Percentiles rank a stretch among this genome's conserved stretches.
These are phyloP conservation scores for Megaleporinus macrocephalus DNA, from an alignment of 2,113 vertebrate species.

Conservation along the genomic window DNA sequence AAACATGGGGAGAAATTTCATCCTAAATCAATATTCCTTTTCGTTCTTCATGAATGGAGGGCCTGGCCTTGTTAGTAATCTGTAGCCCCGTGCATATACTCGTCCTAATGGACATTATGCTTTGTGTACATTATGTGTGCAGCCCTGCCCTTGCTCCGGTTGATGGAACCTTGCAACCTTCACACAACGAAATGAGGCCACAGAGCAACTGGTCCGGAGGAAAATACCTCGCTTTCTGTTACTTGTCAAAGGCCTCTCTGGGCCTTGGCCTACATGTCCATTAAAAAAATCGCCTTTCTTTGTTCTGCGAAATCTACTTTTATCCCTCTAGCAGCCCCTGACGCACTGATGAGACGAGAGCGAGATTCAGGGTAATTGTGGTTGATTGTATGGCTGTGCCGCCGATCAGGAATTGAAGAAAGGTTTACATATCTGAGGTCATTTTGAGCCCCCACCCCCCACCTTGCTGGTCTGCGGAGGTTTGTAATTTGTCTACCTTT, in stretches of 20 bases:
- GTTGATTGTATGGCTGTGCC: constrained; percentile 44
- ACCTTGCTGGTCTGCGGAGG: constrained; percentile 30
- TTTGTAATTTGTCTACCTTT: constrained; percentile 50
- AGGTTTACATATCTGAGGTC: constrained; percentile 50
- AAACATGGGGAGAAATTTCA: neutral
- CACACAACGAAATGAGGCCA: constrained; percentile 14
- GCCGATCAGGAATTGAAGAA: constrained; percentile 41
- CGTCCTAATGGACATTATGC: constrained; percentile 18
- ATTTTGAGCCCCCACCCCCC: constrained; percentile 16
- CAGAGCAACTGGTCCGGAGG: constrained; percentile 22
- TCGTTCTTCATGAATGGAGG: neutral
- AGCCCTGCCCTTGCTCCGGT: constrained; percentile 24
- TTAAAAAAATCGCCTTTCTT: constrained; percentile 32
- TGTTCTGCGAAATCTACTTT: constrained; percentile 29
- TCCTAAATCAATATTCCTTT: neutral
- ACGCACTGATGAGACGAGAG: constrained; percentile 34
- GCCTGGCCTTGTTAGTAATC: constrained; percentile 33
- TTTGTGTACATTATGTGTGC: constrained; percentile 31
- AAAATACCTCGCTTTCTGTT: constrained; percentile 36
- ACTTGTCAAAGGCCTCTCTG: constrained; percentile 34
- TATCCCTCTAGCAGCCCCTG: constrained; percentile 24
- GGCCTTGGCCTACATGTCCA: constrained; percentile 39
- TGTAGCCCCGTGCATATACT: constrained; percentile 20
- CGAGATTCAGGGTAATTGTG: constrained; percentile 48
- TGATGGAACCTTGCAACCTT: constrained; percentile 19